Conservation (phyloP, 2,113 vertebrate species). For the Bettongia penicillata region DNA sequence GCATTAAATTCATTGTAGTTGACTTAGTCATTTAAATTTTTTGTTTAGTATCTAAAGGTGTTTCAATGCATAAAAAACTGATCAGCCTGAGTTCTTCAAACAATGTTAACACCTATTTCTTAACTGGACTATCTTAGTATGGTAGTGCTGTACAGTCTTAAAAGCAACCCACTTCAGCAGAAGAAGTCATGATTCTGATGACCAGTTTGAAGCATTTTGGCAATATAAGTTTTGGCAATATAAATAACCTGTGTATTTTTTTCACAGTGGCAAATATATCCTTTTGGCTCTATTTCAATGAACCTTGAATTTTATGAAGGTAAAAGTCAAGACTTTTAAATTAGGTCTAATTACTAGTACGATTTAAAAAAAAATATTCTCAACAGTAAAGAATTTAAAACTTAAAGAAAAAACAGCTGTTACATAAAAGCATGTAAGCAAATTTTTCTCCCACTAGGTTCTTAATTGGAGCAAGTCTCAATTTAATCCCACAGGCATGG, state of each 20-base stretch:
- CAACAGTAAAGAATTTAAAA: conserved; percentile 56
- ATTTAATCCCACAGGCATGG: conserved; percentile 55
- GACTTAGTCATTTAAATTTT: conserved; percentile 42
- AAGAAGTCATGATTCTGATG: conserved; percentile 52
- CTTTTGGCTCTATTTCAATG: conserved; percentile 18
- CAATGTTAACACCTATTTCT: background rate
- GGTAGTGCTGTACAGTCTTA: conserved; percentile 24
- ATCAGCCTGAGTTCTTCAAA: background rate
- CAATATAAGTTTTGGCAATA: conserved; percentile 36
- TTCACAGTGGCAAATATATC: conserved; percentile 38
- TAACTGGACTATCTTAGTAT: conserved; percentile 34
- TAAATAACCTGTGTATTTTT: conserved; percentile 34
- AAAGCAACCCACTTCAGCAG: conserved; percentile 32
- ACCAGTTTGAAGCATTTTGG: conserved; percentile 40
- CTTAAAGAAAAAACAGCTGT: background rate
- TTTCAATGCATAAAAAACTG: background rate
- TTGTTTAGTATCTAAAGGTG: background rate
- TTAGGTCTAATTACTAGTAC: conserved; percentile 25
- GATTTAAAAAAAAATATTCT: conserved; percentile 51
- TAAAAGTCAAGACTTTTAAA: conserved; percentile 39
- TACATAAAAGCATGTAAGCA: conserved; percentile 42
- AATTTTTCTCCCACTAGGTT: conserved; percentile 35
- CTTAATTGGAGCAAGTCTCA: conserved; percentile 56
- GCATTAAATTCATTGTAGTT: conserved; percentile 10
- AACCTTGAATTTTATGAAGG: conserved; percentile 27